Evolutionary conservation across 2,113 vertebrate species (phyloP), one percentile per base, ranked within the genome.

Genomic region (Entosphenus tridentatus): DNA sequence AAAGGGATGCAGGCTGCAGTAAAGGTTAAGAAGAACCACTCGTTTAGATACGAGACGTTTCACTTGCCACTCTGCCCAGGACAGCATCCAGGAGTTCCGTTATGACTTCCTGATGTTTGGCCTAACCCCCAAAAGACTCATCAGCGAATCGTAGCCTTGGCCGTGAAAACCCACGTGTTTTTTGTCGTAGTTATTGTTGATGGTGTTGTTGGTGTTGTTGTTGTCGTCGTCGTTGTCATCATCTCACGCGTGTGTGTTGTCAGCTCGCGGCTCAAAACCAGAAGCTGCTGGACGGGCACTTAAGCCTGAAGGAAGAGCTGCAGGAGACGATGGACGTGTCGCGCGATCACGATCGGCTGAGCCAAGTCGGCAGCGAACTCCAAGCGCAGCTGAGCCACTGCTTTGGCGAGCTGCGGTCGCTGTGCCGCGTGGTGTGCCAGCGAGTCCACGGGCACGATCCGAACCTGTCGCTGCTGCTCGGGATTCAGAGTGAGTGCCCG

Each of bases 261-360:
- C 75, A 96, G 91, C 81, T 98, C 70, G 90, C 90, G 0, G 75
- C 74, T 18, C 93, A 96, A 79, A 98, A 96, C 79, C 93, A 96
- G 80, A 87, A 96, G 3, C 81, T 98, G 75, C 85, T 95, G 56
- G 93, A 95, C 78, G 85, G 86, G 79, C 91, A 87, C 73, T 78
- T 98, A 76, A 92, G 83, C 1, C 81, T 96, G 57, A 85, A 88
- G 78, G 91, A 96, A 74, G 82, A 76, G 9, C 78, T 93, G 69
- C 39, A 39, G 81, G 77, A 2, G 82, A 83, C 71, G 76, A 75
- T 0, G 84, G 82, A 21, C 72, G 75, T 18, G 76, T 71, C 55
- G 74, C 79, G 71, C 69, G 77, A 2, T 73, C 81, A 71, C 68
- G 18, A 55, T 78, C 82, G 67, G 76, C 79, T 1, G 78, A 80